phyloP scores from a whole-genome alignment of 2,113 vertebrate genomes.

The Ascaphus truei region DNA sequence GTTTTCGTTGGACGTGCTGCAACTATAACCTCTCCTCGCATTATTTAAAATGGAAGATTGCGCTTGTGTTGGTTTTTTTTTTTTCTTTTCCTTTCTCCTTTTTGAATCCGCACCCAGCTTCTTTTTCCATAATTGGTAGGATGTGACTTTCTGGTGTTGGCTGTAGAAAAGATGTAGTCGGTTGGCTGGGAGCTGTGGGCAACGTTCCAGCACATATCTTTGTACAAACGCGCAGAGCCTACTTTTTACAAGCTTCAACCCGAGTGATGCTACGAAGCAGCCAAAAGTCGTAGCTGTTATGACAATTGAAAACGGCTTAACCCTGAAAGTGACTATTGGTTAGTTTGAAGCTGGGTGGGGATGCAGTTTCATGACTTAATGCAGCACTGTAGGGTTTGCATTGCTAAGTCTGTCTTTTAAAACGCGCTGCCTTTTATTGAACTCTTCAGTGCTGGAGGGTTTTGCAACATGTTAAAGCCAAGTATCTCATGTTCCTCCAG shows the following conservation, averaged over 20 bases:
- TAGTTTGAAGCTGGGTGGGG: not conserved
- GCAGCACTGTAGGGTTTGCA: too few relatives aligned
- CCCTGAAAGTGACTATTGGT: not conserved
- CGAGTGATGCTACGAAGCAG: not conserved
- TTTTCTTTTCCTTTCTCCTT: not conserved
- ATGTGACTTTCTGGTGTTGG: not conserved
- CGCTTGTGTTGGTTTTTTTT: too few relatives aligned
- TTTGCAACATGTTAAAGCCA: too few relatives aligned
- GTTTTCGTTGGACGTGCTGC: too few relatives aligned
- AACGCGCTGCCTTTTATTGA: too few relatives aligned
- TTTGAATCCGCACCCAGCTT: not conserved
- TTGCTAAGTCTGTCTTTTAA: too few relatives aligned
- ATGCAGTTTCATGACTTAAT: too few relatives aligned
- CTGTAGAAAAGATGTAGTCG: not conserved
- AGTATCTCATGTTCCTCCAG: too few relatives aligned
- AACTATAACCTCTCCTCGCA: too few relatives aligned
- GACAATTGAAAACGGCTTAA: too few relatives aligned
- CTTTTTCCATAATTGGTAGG: conserved; percentile 28
- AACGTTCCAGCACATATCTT: conserved; percentile 3
- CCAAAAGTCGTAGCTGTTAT: not conserved
- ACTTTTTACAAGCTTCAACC: conserved; percentile 12
- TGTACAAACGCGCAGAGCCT: not conserved
- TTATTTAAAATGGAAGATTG: not conserved
- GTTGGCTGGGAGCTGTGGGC: not conserved
- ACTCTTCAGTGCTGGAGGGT: too few relatives aligned